These are phyloP conservation scores for Mallateleia sp. DNA, from an alignment of 2,888 invertebrate genomes.

Conservation along the genomic window DNA sequence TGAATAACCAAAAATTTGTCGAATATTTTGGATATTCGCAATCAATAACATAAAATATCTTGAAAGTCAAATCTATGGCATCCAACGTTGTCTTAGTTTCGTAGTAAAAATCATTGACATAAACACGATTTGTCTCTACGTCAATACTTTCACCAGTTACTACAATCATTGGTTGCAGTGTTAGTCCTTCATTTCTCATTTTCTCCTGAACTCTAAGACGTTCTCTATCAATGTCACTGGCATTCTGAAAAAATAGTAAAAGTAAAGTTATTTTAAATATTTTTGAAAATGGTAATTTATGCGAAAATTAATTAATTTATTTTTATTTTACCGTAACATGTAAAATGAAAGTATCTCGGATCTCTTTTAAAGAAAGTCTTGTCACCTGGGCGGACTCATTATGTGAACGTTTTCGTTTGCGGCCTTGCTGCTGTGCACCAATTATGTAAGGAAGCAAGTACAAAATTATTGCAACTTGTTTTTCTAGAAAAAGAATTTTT, in stretches of 20 bases:
- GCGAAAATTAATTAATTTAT: neutral
- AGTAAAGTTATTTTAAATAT: no score
- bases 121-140: neutral
- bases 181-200: neutral
- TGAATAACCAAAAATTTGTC: neutral
- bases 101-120: constrained; percentile 7
- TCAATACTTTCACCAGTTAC: neutral
- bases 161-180: constrained; percentile 26
- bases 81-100: constrained; percentile 13
- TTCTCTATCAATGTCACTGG: constrained; percentile 1
- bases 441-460: constrained; percentile 5
- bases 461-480: constrained; percentile 7
- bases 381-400: neutral
- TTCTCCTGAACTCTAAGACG: neutral
- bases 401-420: neutral
- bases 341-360: constrained; percentile 10
- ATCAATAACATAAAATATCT: constrained; percentile 22
- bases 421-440: neutral
- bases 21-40: constrained; percentile 32
- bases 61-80: constrained; percentile 28
- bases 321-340: constrained; percentile 6
- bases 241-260: neutral
- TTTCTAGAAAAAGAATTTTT: constrained; percentile 4
- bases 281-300: no score
- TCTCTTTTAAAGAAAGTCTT: neutral